phyloP scores from a whole-genome alignment of 2,113 vertebrate genomes.

The Cheilinus undulatus region DNA sequence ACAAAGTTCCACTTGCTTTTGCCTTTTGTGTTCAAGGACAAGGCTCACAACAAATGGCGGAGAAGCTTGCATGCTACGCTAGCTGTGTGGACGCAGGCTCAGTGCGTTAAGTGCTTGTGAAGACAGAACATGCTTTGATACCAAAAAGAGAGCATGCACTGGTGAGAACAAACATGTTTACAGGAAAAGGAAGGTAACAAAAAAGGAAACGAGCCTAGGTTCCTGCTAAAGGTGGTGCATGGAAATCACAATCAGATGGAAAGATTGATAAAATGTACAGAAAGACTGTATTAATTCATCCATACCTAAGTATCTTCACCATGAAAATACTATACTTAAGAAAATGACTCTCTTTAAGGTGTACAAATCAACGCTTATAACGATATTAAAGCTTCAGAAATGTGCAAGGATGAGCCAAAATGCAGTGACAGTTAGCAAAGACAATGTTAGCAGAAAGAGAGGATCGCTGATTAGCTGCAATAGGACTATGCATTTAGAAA shows the following conservation, averaged over 20 bases:
- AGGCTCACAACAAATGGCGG: conserved; percentile 30
- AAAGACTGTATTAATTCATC: neutral
- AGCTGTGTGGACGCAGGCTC: conserved; percentile 5
- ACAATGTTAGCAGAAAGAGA: neutral
- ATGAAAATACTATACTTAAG: neutral
- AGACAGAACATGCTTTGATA: conserved; percentile 16
- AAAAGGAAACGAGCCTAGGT: conserved; percentile 2
- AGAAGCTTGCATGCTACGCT: conserved; percentile 34
- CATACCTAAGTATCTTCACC: neutral
- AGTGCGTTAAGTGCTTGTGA: conserved; percentile 39
- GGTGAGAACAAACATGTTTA: neutral
- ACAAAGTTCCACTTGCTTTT: conserved; percentile 61
- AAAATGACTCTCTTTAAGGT: conserved; percentile 9
- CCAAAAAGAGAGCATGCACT: conserved; percentile 23
- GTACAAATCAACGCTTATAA: conserved; percentile 26
- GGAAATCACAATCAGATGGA: conserved; percentile 9
- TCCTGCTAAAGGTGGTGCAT: neutral
- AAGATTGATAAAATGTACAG: neutral
- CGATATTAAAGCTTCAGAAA: conserved; percentile 13
- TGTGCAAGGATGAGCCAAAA: neutral
- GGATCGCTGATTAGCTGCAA: too few species aligned
- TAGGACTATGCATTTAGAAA: too few species aligned
- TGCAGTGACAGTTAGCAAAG: too few species aligned
- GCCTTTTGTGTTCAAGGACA: conserved; percentile 37
- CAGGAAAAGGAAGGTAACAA: conserved; percentile 10